phyloP scores from a whole-genome alignment of 2,797 vertebrate species.

The Sebastes nivosus region DNA sequence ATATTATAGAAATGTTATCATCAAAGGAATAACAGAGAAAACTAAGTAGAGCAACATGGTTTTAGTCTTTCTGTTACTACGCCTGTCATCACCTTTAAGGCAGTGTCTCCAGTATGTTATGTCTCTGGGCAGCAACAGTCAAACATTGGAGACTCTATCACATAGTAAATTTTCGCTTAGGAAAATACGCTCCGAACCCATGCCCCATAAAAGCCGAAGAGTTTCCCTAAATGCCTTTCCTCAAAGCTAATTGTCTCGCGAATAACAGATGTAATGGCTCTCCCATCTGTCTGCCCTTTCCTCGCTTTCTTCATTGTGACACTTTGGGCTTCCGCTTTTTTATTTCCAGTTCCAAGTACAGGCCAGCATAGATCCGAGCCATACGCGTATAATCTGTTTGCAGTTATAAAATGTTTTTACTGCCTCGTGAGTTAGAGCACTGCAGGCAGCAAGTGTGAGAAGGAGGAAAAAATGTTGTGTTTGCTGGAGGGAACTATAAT shows the following conservation, averaged over 20 bases:
- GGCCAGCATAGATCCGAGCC: conserved; percentile 45
- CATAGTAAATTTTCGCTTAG: conserved; percentile 36
- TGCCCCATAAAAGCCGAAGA: conserved; percentile 57
- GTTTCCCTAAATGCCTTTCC: conserved; percentile 62
- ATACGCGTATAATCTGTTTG: conserved; percentile 55
- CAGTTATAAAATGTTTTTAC: conserved; percentile 71
- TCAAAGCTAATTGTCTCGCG: conserved; percentile 61
- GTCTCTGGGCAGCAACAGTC: conserved; percentile 36
- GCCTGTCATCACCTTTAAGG: conserved; percentile 15
- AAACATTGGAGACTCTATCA: conserved; percentile 48
- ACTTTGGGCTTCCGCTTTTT: conserved; percentile 56
- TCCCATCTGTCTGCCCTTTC: conserved; percentile 64
- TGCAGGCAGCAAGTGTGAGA: conserved; percentile 41
- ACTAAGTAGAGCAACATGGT: background rate
- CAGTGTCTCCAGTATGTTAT: conserved; percentile 32
- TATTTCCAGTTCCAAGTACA: conserved; percentile 46
- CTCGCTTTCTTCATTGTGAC: conserved; percentile 48
- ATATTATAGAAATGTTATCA: background rate
- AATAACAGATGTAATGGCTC: conserved; percentile 66
- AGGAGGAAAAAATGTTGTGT: conserved; percentile 59
- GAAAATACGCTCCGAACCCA: conserved; percentile 41
- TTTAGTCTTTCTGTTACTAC: background rate
- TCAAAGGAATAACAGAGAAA: background rate
- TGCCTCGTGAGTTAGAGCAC: conserved; percentile 49
- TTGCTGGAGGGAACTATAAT: conserved; percentile 42